These are phyloP conservation scores for Proterorhinus semilunaris DNA, from an alignment of 2,113 vertebrate species.

Conservation along the genomic window DNA sequence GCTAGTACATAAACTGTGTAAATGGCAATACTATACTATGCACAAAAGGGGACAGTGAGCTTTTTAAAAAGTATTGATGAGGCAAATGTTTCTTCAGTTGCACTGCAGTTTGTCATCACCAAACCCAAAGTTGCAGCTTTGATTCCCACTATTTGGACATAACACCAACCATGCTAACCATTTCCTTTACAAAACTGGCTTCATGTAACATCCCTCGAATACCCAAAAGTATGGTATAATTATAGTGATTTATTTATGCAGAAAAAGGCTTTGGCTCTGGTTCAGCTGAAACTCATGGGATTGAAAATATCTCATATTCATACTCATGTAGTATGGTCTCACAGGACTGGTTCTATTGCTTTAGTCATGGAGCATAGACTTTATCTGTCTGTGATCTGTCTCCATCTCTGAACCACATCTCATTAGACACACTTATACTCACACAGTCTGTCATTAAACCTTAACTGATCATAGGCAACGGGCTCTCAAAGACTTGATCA, in stretches of 20 bases:
- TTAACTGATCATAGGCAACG: constrained; percentile 16
- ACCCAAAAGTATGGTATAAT: not conserved
- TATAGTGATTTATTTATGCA: not conserved
- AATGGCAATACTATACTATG: too few relatives aligned
- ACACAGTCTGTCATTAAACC: constrained; percentile 3
- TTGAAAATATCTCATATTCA: not conserved
- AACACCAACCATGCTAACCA: too few relatives aligned
- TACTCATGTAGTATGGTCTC: not conserved
- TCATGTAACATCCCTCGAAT: not conserved
- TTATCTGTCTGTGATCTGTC: constrained; percentile 11
- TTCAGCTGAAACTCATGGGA: not conserved
- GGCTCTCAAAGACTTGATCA: constrained; percentile 35
- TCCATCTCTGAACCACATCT: not conserved
- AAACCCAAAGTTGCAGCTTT: too few relatives aligned
- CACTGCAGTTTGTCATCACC: too few relatives aligned
- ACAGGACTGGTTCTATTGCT: not conserved
- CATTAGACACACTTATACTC: constrained; percentile 9
- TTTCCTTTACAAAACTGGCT: not conserved
- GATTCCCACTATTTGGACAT: too few relatives aligned
- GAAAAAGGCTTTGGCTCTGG: not conserved
- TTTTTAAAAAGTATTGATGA: too few relatives aligned
- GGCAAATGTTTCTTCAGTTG: too few relatives aligned
- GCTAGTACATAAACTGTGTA: too few relatives aligned
- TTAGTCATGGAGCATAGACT: not conserved
- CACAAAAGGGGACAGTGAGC: too few relatives aligned